phyloP scores from a whole-genome alignment of 2,113 vertebrate species.

The Rhinolophus ferrumequinum region DNA sequence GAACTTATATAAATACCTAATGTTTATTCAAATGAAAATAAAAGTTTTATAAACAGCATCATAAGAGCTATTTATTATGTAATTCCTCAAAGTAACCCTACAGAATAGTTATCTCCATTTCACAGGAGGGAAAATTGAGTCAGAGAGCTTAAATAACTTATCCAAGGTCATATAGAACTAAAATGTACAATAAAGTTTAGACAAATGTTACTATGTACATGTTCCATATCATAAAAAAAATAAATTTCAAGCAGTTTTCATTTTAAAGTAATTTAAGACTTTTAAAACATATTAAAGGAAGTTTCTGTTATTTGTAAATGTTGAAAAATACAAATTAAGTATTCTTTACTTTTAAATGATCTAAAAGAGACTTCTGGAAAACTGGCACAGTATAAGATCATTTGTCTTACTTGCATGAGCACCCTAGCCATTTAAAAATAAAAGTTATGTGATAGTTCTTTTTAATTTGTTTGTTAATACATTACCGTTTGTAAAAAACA shows the following conservation, averaged over 20 bases:
- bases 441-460: not conserved
- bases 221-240: not conserved
- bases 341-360: not conserved
- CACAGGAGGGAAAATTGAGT: not conserved
- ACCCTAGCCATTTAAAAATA: not conserved
- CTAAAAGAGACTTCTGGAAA: not conserved
- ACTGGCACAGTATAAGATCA: not conserved
- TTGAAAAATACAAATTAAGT: not conserved
- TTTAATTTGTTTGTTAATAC: not conserved
- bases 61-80: not conserved
- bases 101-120: not conserved
- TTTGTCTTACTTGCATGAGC: not conserved
- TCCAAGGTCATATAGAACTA: not conserved
- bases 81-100: not conserved
- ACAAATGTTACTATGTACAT: not conserved
- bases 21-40: not conserved
- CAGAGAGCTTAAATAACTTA: not conserved
- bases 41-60: constrained; percentile 22
- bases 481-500: not conserved
- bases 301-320: not conserved
- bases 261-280: not conserved
- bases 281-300: not conserved
- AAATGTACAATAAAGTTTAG: not conserved
- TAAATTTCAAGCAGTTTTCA: not conserved
- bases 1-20: not conserved